phyloP scores from a whole-genome alignment of 2,888 invertebrate genomes.

The Zhengitettix transpicula region DNA sequence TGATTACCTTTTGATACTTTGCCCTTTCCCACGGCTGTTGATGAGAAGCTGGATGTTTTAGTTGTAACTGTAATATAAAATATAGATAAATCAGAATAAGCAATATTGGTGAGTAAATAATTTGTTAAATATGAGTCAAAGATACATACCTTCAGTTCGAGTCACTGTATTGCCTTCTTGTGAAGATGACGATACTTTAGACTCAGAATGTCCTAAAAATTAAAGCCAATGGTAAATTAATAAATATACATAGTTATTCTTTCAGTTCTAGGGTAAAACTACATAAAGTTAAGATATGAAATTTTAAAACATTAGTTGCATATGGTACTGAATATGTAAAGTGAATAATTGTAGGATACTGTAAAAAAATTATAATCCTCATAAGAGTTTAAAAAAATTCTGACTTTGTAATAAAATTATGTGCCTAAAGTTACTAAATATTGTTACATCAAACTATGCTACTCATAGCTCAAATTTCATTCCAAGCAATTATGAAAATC shows the following conservation, averaged over 20 bases:
- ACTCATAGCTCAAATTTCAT: not conserved
- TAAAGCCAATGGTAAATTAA: not conserved
- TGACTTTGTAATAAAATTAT: too few species aligned
- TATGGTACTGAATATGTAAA: too few species aligned
- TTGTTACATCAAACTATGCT: not conserved
- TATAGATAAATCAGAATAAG: not conserved
- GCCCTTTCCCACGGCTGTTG: conserved; percentile 15
- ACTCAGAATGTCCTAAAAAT: conserved; percentile 15
- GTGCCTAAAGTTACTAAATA: not conserved
- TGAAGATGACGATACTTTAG: conserved; percentile 12
- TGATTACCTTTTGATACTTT: conserved; percentile 19
- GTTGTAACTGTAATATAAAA: conserved; percentile 17
- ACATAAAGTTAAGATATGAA: too few species aligned
- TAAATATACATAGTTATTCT: too few species aligned
- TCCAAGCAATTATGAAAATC: not conserved
- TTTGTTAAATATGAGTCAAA: not conserved
- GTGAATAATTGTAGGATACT: too few species aligned
- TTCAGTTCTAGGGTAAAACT: too few species aligned
- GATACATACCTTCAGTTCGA: conserved; percentile 18
- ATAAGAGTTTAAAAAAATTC: too few species aligned
- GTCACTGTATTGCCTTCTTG: conserved; percentile 15
- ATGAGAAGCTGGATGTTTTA: conserved; percentile 17
- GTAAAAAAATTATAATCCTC: too few species aligned
- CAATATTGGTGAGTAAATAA: not conserved
- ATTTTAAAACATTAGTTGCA: too few species aligned